Evolutionary conservation across 2,113 vertebrate species (phyloP).

Genomic region (Aldabrachelys gigantea): DNA sequence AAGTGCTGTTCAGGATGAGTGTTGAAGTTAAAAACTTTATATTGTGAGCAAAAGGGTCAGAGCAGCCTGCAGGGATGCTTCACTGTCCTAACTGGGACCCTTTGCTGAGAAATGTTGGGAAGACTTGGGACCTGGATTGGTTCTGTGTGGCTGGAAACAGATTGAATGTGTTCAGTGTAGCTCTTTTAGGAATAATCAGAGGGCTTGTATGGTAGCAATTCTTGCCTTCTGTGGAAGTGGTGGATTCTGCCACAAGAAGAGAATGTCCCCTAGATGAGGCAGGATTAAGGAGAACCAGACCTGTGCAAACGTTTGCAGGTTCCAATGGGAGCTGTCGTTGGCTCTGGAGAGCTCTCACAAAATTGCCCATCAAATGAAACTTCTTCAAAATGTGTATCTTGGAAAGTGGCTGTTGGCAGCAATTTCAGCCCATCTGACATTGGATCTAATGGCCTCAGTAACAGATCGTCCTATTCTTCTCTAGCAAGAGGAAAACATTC

Average conservation of each 20-base stretch:
- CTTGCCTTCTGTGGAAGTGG: not conserved
- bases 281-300: constrained; percentile 8
- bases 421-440: not conserved
- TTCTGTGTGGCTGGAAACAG: not conserved
- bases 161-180: not conserved
- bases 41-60: not conserved
- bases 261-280: constrained; percentile 6
- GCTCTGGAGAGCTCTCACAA: not conserved
- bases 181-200: not conserved
- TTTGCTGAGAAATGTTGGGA: not conserved
- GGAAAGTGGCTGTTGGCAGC: not conserved
- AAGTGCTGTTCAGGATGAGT: not conserved
- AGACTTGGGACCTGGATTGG: not conserved
- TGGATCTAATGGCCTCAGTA: not conserved
- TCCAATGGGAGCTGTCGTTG: constrained; percentile 12
- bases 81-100: not conserved
- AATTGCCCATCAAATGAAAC: not conserved
- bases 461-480: not conserved
- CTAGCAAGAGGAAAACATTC: not conserved
- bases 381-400: constrained; percentile 25
- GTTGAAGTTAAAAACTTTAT: constrained; percentile 23
- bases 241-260: constrained; percentile 34
- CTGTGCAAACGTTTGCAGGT: constrained; percentile 5
- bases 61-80: not conserved
- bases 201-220: not conserved